These are phyloP conservation scores for Dynastes grantii DNA, from an alignment of 2,888 invertebrate species.

Conservation along the genomic window DNA sequence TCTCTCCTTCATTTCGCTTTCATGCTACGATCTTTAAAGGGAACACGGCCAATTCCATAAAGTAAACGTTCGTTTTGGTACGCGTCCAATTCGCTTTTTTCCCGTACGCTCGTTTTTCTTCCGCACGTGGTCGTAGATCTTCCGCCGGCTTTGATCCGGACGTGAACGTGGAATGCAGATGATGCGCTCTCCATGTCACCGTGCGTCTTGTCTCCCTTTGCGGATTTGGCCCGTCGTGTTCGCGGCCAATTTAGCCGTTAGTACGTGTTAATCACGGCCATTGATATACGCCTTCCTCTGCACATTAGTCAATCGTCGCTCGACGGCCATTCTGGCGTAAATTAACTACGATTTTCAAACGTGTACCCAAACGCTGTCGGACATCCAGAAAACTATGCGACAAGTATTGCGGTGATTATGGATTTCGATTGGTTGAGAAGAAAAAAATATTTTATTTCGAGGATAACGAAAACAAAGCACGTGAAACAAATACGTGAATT, in stretches of 20 bases:
- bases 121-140: constrained; percentile 26
- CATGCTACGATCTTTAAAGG: not conserved
- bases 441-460: too few species aligned
- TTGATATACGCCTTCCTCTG: constrained; percentile 57
- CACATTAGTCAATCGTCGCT: constrained; percentile 23
- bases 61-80: constrained; percentile 39
- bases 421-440: too few species aligned
- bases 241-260: constrained; percentile 65
- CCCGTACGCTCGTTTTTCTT: constrained; percentile 15
- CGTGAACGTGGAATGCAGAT: constrained; percentile 62
- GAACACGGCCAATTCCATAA: constrained; percentile 35
- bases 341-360: constrained; percentile 5
- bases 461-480: too few species aligned
- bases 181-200: constrained; percentile 52
- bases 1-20: too few species aligned
- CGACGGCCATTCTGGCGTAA: constrained; percentile 7
- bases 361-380: not conserved
- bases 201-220: constrained; percentile 3
- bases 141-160: constrained; percentile 62
- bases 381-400: not conserved
- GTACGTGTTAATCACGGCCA: constrained; percentile 60
- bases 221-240: constrained; percentile 59
- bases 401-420: too few species aligned
- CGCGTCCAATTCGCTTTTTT: constrained; percentile 19
- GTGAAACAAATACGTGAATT: too few species aligned